Evolutionary conservation across 2,888 invertebrate species (phyloP).

Genomic region (Clitarchus hookeri): DNA sequence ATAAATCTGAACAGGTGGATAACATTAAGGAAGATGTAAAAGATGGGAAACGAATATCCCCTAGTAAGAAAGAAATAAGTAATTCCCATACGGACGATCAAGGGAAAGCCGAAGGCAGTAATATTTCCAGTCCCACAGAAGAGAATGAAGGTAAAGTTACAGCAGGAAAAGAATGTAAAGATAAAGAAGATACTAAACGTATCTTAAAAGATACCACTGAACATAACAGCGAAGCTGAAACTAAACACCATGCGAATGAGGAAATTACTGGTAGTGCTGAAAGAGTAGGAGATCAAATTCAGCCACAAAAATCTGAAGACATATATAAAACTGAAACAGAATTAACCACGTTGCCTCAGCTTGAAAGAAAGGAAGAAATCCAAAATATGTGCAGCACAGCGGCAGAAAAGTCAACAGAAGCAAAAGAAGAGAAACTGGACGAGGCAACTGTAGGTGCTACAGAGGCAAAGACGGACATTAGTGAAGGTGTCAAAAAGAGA

Average conservation of each 20-base stretch:
- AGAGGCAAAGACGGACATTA: conserved; percentile 34
- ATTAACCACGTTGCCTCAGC: conserved; percentile 36
- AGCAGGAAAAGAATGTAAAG: conserved; percentile 22
- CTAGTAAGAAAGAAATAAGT: conserved; percentile 43
- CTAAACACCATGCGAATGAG: no score
- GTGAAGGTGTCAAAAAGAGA: conserved; percentile 28
- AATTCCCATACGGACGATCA: conserved; percentile 36
- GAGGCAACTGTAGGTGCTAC: conserved; percentile 37
- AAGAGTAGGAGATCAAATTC: conserved; percentile 34
- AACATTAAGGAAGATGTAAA: conserved; percentile 29
- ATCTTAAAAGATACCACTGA: conserved; percentile 34
- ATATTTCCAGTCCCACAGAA: conserved; percentile 36
- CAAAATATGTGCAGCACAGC: conserved; percentile 16
- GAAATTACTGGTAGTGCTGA: conserved; percentile 31
- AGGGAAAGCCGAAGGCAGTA: conserved; percentile 32
- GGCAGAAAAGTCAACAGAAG: background rate
- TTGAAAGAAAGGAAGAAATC: conserved; percentile 25
- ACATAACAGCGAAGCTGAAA: conserved; percentile 30
- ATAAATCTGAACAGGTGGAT: conserved; percentile 34
- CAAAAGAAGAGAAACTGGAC: conserved; percentile 37
- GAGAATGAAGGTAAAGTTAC: conserved; percentile 29
- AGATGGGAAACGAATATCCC: conserved; percentile 35
- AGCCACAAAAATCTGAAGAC: conserved; percentile 46
- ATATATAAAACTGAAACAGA: conserved; percentile 45
- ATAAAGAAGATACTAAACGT: conserved; percentile 29